Conservation (phyloP, 2,888 invertebrate genomes). For the Cantharis flavilabris region DNA sequence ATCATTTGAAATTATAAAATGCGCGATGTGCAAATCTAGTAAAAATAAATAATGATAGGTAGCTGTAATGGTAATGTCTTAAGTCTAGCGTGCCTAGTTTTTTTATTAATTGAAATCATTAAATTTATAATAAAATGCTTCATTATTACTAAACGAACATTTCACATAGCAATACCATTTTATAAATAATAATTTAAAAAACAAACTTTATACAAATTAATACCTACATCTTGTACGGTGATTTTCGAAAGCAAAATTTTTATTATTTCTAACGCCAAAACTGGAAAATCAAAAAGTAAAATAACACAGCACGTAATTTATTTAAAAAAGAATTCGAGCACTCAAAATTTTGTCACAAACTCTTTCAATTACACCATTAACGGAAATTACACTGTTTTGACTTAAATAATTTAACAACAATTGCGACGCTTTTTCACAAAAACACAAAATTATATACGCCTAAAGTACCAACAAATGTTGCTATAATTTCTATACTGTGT, state of each 20-base stretch:
- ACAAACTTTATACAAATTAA: background rate
- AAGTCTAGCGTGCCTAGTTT: conserved; percentile 35
- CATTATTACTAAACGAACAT: conserved; percentile 4
- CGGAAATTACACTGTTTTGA: background rate
- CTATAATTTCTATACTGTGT: conserved; percentile 27
- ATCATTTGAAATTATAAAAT: background rate
- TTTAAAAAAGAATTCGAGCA: background rate
- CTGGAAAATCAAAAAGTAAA: background rate
- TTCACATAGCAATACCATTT: background rate
- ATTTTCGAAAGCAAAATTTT: background rate
- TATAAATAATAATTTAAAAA: background rate
- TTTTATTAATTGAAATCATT: conserved; percentile 21
- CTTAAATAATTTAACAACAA: background rate
- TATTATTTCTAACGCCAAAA: background rate
- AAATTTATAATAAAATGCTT: conserved; percentile 21
- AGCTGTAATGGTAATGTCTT: conserved; percentile 6
- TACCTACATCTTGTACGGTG: background rate
- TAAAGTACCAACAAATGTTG: conserved; percentile 10
- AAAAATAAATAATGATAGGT: conserved; percentile 7
- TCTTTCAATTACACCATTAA: background rate
- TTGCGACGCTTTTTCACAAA: conserved; percentile 23
- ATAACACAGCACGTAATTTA: background rate
- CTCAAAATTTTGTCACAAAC: background rate
- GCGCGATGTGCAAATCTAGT: conserved; percentile 18
- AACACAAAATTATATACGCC: conserved; percentile 17